Evolutionary conservation across 64 coral and sea anemone species (phyloP).

Genomic region (Porites lutea): DNA sequence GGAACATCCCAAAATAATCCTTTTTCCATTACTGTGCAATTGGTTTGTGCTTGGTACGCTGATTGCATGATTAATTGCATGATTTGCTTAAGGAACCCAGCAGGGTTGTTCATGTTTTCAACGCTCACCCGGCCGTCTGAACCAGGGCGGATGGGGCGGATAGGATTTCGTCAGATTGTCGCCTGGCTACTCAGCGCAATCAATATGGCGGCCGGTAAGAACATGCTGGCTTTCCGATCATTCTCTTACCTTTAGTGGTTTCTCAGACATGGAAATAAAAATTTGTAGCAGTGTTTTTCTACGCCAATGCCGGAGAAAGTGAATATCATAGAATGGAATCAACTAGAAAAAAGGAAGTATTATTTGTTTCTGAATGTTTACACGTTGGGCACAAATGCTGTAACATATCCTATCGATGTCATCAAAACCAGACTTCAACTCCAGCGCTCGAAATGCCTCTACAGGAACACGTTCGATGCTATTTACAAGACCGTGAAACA

Average conservation of each 20-base stretch:
- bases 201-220: background rate
- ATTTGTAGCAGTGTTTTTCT: background rate
- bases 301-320: conserved; percentile 76
- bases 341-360: conserved; percentile 77
- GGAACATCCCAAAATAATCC: no score
- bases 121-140: no score
- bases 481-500: conserved; percentile 65
- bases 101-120: no score
- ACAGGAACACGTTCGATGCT: conserved; percentile 80
- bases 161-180: no score
- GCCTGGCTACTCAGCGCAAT: background rate
- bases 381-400: conserved; percentile 40
- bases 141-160: no score
- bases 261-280: background rate
- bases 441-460: conserved; percentile 66
- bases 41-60: no score
- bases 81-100: no score
- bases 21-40: no score
- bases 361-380: conserved; percentile 65
- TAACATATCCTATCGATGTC: conserved; percentile 63
- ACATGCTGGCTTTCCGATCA: background rate
- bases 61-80: no score
- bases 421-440: conserved; percentile 81
- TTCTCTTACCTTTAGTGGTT: background rate
- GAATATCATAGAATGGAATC: conserved; percentile 77